A percentile compares a stretch with the other conserved stretches of the same genome.
phyloP scores from a whole-genome alignment of 2,888 invertebrate species.

The Alentia gelatinosa region DNA sequence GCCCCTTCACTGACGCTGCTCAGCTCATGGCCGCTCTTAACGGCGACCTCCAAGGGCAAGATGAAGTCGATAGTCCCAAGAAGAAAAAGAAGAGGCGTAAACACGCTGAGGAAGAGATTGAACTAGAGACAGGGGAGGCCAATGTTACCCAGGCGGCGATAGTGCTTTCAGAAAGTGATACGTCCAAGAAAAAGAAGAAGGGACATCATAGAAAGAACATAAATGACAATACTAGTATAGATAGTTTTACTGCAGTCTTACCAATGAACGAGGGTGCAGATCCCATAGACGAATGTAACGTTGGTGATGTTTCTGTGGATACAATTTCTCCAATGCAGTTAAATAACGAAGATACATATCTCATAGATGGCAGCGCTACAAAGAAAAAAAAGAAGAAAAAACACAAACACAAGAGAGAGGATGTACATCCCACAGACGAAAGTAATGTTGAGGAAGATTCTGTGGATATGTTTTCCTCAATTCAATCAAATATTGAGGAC shows the following conservation, averaged over 20 bases:
- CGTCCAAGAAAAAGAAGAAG: not conserved
- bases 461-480: no score
- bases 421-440: not conserved
- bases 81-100: slow-evolving; percentile 21
- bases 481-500: not conserved
- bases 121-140: not conserved
- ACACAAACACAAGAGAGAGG: not conserved
- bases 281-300: not conserved
- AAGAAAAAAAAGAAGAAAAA: slow-evolving; percentile 31
- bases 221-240: not conserved
- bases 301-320: not conserved
- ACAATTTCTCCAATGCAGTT: not conserved
- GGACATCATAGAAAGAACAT: not conserved
- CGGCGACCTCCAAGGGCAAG: not conserved
- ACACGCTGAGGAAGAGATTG: not conserved
- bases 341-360: not conserved
- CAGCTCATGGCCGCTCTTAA: not conserved
- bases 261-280: no score
- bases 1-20: not conserved
- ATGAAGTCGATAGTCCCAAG: not conserved
- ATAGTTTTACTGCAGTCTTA: no score
- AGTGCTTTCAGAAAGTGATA: not conserved
- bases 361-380: not conserved
- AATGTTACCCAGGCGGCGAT: not conserved
- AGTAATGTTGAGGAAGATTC: not conserved